A percentile compares a stretch with the other conserved stretches of the same genome.
Evolutionary conservation across 2,888 invertebrate species (phyloP).

Genomic region (Ectemnius lituratus): DNA sequence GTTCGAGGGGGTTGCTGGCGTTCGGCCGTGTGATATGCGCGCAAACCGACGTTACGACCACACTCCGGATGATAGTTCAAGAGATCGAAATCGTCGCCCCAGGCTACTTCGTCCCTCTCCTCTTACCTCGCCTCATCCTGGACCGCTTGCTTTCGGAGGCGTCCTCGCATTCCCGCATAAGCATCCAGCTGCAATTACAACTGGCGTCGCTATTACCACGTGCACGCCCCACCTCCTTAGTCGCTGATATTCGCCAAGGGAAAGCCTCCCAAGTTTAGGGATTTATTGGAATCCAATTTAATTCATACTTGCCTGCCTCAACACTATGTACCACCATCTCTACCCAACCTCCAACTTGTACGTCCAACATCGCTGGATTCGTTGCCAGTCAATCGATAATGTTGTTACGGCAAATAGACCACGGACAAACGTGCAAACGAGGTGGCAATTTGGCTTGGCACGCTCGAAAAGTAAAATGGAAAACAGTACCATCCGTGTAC

Average conservation of each 20-base stretch:
- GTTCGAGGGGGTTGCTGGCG: constrained; percentile 17
- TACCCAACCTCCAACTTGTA: neutral
- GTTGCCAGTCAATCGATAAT: neutral
- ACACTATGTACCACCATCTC: neutral
- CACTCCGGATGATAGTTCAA: constrained; percentile 58
- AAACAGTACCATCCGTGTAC: too few relatives aligned
- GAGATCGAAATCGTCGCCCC: constrained; percentile 70
- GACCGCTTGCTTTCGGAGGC: constrained; percentile 2
- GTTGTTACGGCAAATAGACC: constrained; percentile 1
- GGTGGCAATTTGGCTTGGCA: too few relatives aligned
- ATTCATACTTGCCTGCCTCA: neutral
- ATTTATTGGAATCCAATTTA: constrained; percentile 16
- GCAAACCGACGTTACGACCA: constrained; percentile 46
- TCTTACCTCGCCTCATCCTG: constrained; percentile 41
- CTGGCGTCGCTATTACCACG: neutral
- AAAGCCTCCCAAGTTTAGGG: neutral
- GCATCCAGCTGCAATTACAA: constrained; percentile 33
- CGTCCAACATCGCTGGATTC: neutral
- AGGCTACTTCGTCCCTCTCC: constrained; percentile 36
- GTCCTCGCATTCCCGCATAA: constrained; percentile 44
- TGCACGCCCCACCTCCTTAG: neutral
- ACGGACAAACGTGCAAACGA: neutral
- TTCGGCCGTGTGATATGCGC: constrained; percentile 31
- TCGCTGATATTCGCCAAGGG: neutral
- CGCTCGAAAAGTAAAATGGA: too few relatives aligned